Percentiles rank a stretch among this genome's conserved stretches.
These are phyloP conservation scores for Gnatocerus cornutus DNA, from an alignment of 2,888 invertebrate genomes.

Conservation along the genomic window DNA sequence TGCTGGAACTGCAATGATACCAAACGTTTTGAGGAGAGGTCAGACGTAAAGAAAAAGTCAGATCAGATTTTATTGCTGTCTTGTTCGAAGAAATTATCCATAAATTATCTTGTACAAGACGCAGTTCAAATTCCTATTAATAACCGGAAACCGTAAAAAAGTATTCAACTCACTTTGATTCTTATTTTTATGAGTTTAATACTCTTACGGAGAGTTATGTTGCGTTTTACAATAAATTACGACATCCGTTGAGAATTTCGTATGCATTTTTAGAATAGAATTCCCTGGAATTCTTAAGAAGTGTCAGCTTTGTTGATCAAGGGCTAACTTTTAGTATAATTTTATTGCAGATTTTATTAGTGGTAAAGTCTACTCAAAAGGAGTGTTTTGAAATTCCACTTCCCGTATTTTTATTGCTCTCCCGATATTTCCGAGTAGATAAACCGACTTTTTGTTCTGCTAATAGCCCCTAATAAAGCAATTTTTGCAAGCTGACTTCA, in stretches of 20 bases:
- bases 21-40: conserved; percentile 4
- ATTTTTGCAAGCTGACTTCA: conserved; percentile 16
- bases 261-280: neutral
- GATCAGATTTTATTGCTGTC: conserved; percentile 19
- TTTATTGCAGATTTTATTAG: no score
- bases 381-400: conserved; percentile 8
- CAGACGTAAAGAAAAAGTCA: neutral
- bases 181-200: conserved; percentile 22
- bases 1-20: conserved; percentile 4
- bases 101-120: neutral
- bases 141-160: conserved; percentile 21
- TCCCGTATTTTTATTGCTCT: conserved; percentile 9
- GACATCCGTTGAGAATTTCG: neutral
- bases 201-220: conserved; percentile 3
- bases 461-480: conserved; percentile 27
- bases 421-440: conserved; percentile 1
- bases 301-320: neutral
- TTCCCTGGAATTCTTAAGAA: no score
- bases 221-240: conserved; percentile 22
- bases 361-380: neutral
- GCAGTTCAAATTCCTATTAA: conserved; percentile 10
- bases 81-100: neutral
- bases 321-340: no score
- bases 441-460: conserved; percentile 13
- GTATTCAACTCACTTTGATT: neutral